Conservation (phyloP, 1,140 invertebrate species). For the Drosophila erecta region DNA sequence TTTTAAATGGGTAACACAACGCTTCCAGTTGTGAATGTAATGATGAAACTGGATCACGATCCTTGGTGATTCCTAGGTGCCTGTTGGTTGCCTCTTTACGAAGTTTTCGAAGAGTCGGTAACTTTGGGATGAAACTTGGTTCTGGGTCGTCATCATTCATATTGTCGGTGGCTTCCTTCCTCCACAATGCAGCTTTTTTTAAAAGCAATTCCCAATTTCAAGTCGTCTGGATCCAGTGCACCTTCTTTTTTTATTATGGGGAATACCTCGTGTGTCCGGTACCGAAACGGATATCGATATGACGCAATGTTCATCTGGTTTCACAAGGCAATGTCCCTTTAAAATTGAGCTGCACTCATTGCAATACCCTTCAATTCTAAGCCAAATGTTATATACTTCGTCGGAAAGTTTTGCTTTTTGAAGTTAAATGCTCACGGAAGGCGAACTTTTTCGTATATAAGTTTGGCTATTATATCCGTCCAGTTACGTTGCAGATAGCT, state of each 20-base stretch:
- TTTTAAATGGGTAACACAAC: too few relatives aligned
- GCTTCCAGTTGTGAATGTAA: not conserved
- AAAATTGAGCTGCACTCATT: not conserved
- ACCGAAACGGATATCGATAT: not conserved
- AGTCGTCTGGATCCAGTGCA: constrained; percentile 4
- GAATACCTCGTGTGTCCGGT: not conserved
- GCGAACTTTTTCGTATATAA: not conserved
- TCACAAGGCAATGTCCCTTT: not conserved
- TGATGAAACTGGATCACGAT: not conserved
- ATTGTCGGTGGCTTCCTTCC: not conserved
- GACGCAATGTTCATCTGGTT: too few relatives aligned
- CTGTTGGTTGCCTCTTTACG: constrained; percentile 1
- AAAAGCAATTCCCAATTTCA: not conserved
- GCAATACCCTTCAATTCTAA: not conserved
- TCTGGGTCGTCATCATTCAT: not conserved
- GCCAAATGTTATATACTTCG: not conserved
- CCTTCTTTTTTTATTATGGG: not conserved
- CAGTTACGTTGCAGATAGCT: not conserved
- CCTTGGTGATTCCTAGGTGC: constrained; percentile 1
- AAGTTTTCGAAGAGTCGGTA: constrained; percentile 11
- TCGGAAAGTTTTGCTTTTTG: not conserved
- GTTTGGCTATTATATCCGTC: not conserved
- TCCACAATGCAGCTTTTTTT: constrained; percentile 6
- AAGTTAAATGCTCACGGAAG: constrained; percentile 2
- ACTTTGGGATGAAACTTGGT: not conserved